Percentiles rank a stretch among this genome's conserved stretches.
Conservation (phyloP, 2,113 vertebrate species). For the Cardinalis cardinalis region DNA sequence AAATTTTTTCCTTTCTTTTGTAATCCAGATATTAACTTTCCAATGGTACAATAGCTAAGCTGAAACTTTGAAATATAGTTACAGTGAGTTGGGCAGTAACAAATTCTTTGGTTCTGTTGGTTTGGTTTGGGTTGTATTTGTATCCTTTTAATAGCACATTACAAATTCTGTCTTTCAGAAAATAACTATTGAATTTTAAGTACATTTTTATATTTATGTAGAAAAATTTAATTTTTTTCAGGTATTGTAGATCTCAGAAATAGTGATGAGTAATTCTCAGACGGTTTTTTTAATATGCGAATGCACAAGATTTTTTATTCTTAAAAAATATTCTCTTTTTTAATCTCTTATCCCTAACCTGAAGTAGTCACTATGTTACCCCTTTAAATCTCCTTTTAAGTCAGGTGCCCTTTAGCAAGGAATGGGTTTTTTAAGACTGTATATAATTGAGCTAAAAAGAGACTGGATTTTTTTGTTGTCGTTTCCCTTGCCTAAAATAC, state of each 20-base stretch:
- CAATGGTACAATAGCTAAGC: neutral
- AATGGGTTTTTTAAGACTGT: neutral
- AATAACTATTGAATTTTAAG: neutral
- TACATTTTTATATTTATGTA: neutral
- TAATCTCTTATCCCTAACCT: neutral
- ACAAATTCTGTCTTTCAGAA: neutral
- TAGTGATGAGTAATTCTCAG: neutral
- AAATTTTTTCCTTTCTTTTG: neutral
- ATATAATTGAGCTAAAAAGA: neutral
- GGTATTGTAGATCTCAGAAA: neutral
- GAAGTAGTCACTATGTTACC: neutral
- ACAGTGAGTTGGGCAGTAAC: neutral
- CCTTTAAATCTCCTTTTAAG: neutral
- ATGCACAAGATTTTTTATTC: neutral
- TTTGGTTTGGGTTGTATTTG: neutral
- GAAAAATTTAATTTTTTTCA: neutral
- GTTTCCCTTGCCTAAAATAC: neutral
- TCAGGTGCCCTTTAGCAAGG: neutral
- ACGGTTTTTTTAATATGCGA: neutral
- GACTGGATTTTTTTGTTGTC: neutral
- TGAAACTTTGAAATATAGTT: neutral
- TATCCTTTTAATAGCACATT: neutral
- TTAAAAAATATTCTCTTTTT: neutral
- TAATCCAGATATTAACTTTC: neutral
- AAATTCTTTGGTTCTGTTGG: neutral